Evolutionary conservation across 2,888 invertebrate genomes (phyloP).

Genomic region (Nebria salina): DNA sequence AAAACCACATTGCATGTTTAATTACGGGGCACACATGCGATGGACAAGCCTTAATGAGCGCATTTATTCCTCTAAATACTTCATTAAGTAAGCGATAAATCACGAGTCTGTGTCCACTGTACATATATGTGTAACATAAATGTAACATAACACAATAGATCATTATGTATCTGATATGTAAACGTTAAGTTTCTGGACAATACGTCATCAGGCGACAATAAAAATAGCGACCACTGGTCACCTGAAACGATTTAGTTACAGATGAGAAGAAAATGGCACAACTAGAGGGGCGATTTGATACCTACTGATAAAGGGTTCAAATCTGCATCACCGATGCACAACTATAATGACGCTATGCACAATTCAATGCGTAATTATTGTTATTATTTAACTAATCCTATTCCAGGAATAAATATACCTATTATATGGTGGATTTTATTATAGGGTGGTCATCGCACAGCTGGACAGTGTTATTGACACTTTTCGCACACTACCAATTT

Average conservation of each 20-base stretch:
- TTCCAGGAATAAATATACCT: slow-evolving; percentile 21
- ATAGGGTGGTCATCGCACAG: not conserved
- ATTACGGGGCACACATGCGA: slow-evolving; percentile 6
- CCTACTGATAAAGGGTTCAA: slow-evolving; percentile 7
- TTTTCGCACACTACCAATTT: not conserved
- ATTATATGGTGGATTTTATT: slow-evolving; percentile 17
- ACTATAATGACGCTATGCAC: slow-evolving; percentile 36
- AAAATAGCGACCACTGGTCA: slow-evolving; percentile 31
- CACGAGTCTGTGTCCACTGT: not conserved
- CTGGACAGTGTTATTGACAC: slow-evolving; percentile 3
- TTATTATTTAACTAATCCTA: slow-evolving; percentile 36
- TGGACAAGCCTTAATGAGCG: not conserved
- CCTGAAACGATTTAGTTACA: slow-evolving; percentile 21
- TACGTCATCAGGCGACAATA: slow-evolving; percentile 34
- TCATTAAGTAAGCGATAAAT: not conserved
- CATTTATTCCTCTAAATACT: not conserved
- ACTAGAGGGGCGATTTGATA: slow-evolving; percentile 15
- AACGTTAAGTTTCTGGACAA: slow-evolving; percentile 29
- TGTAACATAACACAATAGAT: slow-evolving; percentile 4
- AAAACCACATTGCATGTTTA: not conserved
- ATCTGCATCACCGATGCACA: slow-evolving; percentile 22
- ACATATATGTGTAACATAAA: not conserved
- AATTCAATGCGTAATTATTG: slow-evolving; percentile 23
- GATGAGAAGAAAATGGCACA: not conserved
- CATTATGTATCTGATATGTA: slow-evolving; percentile 8